Evolutionary conservation across 2,797 vertebrate species (phyloP), one percentile per base, ranked within the genome.

Genomic region (Clarias fuscus): DNA sequence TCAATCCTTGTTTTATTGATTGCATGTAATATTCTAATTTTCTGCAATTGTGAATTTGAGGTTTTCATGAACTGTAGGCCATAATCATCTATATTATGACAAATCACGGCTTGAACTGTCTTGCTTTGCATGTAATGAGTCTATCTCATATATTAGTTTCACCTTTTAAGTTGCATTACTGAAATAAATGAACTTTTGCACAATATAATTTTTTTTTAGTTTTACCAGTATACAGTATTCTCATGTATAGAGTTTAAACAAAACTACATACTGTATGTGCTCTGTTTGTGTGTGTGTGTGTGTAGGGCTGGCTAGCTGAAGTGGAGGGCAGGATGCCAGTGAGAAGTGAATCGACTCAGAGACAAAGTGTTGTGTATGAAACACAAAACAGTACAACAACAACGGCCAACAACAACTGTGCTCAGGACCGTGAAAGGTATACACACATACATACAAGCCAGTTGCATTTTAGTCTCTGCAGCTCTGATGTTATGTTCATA

Each of bases 341-440:
- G 0, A 97, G 96, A 85, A 93, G 90, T 0, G 98, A 99, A 0
- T 93, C 95, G 14, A 87, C 95, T 0, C 94, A 96, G 77, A 95
- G 97, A 53, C 96, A 96, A 91, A 99, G 98, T 0, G 95, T 91
- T 0, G 30, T 97, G 80, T 99, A 95, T 1, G 98, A 99, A 58
- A 90, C 94, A 1, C 97, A 98, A 92, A 96, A 95, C 92, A 94
- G 89, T 0, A 91, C 95, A 0, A 88, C 95, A 0, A 88, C 96
- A 0, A 65, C 94, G 13, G 90, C 94, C 91, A 94, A 95, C 91
- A 97, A 96, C 93, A 98, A 95, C 94, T 99, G 98, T 15, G 97
- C 97, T 0, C 98, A 99, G 92, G 98, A 99, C 93, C 93, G 98
- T 0, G 98, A 99, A 96, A 99, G 98, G 98, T 99, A 99, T 96